Evolutionary conservation across 2,888 invertebrate genomes (phyloP).

Genomic region (Drosophila lacicola): DNA sequence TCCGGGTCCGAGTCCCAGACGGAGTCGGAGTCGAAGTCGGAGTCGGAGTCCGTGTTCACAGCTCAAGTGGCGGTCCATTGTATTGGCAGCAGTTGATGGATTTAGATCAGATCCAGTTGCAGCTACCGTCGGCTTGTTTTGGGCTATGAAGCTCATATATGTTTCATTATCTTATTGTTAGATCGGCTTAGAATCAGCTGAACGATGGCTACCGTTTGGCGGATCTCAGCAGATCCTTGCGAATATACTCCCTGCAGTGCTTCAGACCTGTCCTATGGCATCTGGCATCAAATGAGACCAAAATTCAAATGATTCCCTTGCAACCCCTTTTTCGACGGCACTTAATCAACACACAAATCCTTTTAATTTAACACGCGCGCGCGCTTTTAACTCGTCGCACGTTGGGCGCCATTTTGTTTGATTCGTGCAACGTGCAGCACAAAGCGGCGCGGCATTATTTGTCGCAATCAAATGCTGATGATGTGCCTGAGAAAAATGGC

Average conservation of each 20-base stretch:
- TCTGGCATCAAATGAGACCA: conserved; percentile 17
- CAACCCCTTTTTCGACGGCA: conserved; percentile 34
- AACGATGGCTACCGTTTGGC: conserved; percentile 55
- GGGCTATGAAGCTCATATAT: conserved; percentile 74
- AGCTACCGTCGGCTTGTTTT: conserved; percentile 63
- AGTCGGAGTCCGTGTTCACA: conserved; percentile 26
- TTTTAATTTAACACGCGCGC: conserved; percentile 76
- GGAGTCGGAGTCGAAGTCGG: neutral
- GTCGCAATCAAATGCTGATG: conserved; percentile 84
- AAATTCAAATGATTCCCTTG: conserved; percentile 1
- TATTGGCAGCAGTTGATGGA: conserved; percentile 45
- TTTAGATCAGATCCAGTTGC: conserved; percentile 62
- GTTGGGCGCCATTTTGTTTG: conserved; percentile 65
- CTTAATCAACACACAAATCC: conserved; percentile 82
- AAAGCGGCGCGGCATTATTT: conserved; percentile 84
- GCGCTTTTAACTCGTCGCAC: conserved; percentile 42
- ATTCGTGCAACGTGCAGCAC: conserved; percentile 60
- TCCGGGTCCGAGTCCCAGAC: too few species aligned
- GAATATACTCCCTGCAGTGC: conserved; percentile 38
- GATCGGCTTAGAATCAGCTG: conserved; percentile 64
- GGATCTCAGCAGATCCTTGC: conserved; percentile 12
- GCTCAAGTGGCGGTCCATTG: conserved; percentile 55
- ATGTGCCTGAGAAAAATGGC: conserved; percentile 77
- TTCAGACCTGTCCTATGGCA: conserved; percentile 11
- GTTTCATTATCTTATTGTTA: conserved; percentile 75